A percentile compares a stretch with the other conserved stretches of the same genome.
phyloP scores from a whole-genome alignment of 2,888 invertebrate genomes.

The Plebejus argus region DNA sequence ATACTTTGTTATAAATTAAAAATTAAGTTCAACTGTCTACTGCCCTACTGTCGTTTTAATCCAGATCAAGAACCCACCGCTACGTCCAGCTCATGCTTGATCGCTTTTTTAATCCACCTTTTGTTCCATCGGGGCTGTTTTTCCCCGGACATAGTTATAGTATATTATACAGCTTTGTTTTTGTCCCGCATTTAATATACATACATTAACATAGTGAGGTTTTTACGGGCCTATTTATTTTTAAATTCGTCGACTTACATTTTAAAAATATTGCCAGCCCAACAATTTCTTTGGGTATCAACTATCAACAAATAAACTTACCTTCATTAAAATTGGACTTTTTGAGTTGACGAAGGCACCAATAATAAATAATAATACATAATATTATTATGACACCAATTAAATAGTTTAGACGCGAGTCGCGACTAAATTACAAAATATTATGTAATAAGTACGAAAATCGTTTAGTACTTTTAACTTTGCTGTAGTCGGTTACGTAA shows the following conservation, averaged over 20 bases:
- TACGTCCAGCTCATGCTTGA: slow-evolving; percentile 17
- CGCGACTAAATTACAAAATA: no score
- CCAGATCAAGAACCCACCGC: slow-evolving; percentile 36
- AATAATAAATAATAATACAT: no score
- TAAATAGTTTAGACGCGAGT: no score
- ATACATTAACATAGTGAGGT: slow-evolving; percentile 58
- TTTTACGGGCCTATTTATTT: slow-evolving; percentile 36
- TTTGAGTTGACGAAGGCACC: no score
- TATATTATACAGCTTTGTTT: slow-evolving; percentile 52
- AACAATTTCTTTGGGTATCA: background rate
- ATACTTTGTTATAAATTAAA: background rate
- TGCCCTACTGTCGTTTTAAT: background rate
- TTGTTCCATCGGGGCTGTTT: slow-evolving; percentile 49
- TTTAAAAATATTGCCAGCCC: background rate
- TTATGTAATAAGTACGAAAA: no score
- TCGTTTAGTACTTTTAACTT: no score
- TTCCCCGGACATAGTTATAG: slow-evolving; percentile 48
- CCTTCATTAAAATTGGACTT: no score
- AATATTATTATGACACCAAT: no score
- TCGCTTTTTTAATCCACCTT: slow-evolving; percentile 47
- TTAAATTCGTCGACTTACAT: slow-evolving; percentile 25
- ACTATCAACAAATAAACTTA: no score
- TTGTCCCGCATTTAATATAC: slow-evolving; percentile 58
- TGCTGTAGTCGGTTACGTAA: no score
- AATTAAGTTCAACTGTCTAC: background rate